phyloP scores from a whole-genome alignment of 2,888 invertebrate species.

The Oithona nana region DNA sequence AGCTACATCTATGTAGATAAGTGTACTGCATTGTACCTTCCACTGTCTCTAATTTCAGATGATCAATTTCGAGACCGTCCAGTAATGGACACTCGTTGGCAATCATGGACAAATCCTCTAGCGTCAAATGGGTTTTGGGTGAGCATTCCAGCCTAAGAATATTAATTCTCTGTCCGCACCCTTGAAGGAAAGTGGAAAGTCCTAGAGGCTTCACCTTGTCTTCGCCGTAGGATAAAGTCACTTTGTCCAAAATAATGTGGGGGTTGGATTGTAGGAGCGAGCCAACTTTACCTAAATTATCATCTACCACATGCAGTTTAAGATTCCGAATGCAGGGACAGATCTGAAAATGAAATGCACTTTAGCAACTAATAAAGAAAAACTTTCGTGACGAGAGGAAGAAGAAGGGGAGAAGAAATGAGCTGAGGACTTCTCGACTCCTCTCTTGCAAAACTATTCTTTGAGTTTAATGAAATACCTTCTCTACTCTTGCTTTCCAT shows the following conservation, averaged over 20 bases:
- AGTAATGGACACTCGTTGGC: background rate
- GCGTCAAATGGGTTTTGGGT: background rate
- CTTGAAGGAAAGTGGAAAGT: background rate
- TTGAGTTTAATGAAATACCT: too few species aligned
- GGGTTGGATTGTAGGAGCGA: background rate
- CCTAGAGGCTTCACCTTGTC: background rate
- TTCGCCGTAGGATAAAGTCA: background rate
- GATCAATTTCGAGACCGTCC: background rate
- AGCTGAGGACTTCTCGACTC: too few species aligned
- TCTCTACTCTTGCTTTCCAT: too few species aligned
- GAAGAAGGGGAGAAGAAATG: too few species aligned
- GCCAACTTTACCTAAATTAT: background rate
- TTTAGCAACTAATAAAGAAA: too few species aligned
- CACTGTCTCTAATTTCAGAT: background rate
- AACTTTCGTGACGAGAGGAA: too few species aligned
- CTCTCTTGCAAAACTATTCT: too few species aligned
- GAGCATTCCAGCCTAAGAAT: background rate
- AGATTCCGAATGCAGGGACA: slow-evolving; percentile 6
- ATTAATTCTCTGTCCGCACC: background rate
- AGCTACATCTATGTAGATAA: too few species aligned
- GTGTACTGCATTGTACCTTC: too few species aligned
- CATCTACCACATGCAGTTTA: background rate
- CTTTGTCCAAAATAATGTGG: slow-evolving; percentile 4
- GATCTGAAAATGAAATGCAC: too few species aligned
- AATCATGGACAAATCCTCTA: background rate